phyloP scores from a whole-genome alignment of 1,140 invertebrate species.

The Drosophila athabasca region DNA sequence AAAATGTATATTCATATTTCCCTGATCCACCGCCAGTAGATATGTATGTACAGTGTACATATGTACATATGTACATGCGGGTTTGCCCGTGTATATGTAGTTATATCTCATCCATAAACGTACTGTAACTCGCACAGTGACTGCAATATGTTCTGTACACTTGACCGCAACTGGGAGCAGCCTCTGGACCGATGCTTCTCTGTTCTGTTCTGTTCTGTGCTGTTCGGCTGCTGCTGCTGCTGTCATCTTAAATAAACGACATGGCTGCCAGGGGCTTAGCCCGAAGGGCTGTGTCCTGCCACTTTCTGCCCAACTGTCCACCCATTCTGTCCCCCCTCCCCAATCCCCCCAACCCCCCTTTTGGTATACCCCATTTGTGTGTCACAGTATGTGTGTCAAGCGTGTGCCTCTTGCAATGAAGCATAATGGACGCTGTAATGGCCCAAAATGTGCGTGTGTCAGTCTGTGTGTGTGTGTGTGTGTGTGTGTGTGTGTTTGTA shows the following conservation, averaged over 20 bases:
- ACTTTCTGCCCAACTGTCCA: slow-evolving; percentile 25
- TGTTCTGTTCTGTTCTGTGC: background rate
- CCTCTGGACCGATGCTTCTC: background rate
- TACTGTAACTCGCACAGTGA: slow-evolving; percentile 41
- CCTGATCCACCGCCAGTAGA: too few species aligned
- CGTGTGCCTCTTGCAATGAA: slow-evolving; percentile 66
- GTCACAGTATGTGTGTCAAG: slow-evolving; percentile 59
- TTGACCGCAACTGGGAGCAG: slow-evolving; percentile 57
- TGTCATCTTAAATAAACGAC: slow-evolving; percentile 82
- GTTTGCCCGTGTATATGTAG: slow-evolving; percentile 1
- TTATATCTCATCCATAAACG: slow-evolving; percentile 44
- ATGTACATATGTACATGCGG: too few species aligned
- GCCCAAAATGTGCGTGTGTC: slow-evolving; percentile 33
- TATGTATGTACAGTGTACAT: too few species aligned
- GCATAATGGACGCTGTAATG: slow-evolving; percentile 71
- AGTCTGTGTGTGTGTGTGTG: slow-evolving; percentile 18
- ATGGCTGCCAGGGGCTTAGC: slow-evolving; percentile 67
- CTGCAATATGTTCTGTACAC: slow-evolving; percentile 71
- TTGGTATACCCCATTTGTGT: slow-evolving; percentile 2
- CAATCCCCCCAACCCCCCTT: background rate
- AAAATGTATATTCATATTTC: too few species aligned
- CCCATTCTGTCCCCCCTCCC: background rate
- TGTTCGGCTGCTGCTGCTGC: slow-evolving; percentile 37
- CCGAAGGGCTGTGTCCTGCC: slow-evolving; percentile 15
- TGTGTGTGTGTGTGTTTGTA: slow-evolving; percentile 8